These are phyloP conservation scores for Spizella passerina DNA, from an alignment of 2,797 vertebrate genomes.

Conservation along the genomic window DNA sequence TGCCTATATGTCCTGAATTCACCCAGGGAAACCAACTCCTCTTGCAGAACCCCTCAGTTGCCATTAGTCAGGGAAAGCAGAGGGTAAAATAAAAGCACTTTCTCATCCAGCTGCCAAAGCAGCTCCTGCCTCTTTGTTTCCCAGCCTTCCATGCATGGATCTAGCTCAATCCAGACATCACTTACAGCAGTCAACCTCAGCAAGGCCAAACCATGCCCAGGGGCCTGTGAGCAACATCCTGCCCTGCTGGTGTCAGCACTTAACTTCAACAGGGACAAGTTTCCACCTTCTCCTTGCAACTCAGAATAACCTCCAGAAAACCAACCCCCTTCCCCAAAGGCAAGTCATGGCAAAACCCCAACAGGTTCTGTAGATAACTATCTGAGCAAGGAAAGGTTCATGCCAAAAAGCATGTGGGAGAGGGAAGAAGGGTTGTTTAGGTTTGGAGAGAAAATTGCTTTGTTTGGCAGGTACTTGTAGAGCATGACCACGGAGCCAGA, in stretches of 20 bases:
- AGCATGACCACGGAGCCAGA: neutral
- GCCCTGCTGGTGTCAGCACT: neutral
- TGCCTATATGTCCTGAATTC: constrained; percentile 22
- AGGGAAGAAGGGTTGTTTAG: neutral
- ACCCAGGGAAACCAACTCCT: neutral
- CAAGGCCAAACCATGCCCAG: neutral
- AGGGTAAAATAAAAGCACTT: neutral
- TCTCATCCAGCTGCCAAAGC: neutral
- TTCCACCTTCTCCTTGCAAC: neutral
- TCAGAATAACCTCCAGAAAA: neutral
- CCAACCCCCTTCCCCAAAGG: neutral
- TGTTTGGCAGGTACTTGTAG: neutral
- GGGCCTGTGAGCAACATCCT: neutral
- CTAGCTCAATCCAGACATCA: neutral
- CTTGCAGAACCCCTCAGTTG: neutral
- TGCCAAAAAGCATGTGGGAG: neutral
- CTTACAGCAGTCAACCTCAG: neutral
- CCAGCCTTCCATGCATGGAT: neutral
- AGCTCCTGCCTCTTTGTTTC: neutral
- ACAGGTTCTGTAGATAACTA: neutral
- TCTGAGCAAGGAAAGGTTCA: neutral
- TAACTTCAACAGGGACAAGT: neutral
- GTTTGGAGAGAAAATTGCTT: neutral
- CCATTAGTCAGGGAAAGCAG: neutral
- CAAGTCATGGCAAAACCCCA: neutral